Percentiles rank a stretch among this genome's conserved stretches.
These are phyloP conservation scores for Epicampocera succincta DNA, from an alignment of 2,888 invertebrate genomes.

Conservation along the genomic window DNA sequence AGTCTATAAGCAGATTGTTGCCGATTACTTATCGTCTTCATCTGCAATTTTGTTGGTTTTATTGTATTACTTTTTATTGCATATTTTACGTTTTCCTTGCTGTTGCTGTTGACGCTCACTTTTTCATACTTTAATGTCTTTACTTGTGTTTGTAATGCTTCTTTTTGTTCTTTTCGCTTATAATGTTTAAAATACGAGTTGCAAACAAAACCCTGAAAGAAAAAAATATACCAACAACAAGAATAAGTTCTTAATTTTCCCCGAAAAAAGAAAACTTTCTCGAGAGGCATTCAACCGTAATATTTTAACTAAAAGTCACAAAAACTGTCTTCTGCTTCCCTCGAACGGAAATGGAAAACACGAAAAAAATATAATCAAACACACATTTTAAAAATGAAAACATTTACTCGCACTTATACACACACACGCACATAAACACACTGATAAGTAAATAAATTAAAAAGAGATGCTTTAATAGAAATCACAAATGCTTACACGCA, in stretches of 20 bases:
- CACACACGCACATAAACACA: neutral
- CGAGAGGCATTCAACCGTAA: constrained; percentile 64
- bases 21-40: constrained; percentile 63
- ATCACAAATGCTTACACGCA: constrained; percentile 21
- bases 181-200: constrained; percentile 32
- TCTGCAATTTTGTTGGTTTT: constrained; percentile 36
- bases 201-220: constrained; percentile 3
- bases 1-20: constrained; percentile 59
- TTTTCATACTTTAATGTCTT: constrained; percentile 36
- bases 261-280: constrained; percentile 49
- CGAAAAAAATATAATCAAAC: neutral
- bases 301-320: constrained; percentile 63
- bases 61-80: neutral
- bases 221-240: constrained; percentile 19
- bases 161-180: constrained; percentile 3
- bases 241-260: constrained; percentile 61
- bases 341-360: constrained; percentile 32
- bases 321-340: constrained; percentile 45
- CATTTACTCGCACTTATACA: constrained; percentile 16
- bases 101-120: constrained; percentile 31
- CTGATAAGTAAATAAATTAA: constrained; percentile 36
- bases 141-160: constrained; percentile 19
- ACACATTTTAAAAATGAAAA: constrained; percentile 6
- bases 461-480: constrained; percentile 54
- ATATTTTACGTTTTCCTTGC: constrained; percentile 2